phyloP scores from a whole-genome alignment of 1,140 invertebrate species.

The Marisa cornuarietis region DNA sequence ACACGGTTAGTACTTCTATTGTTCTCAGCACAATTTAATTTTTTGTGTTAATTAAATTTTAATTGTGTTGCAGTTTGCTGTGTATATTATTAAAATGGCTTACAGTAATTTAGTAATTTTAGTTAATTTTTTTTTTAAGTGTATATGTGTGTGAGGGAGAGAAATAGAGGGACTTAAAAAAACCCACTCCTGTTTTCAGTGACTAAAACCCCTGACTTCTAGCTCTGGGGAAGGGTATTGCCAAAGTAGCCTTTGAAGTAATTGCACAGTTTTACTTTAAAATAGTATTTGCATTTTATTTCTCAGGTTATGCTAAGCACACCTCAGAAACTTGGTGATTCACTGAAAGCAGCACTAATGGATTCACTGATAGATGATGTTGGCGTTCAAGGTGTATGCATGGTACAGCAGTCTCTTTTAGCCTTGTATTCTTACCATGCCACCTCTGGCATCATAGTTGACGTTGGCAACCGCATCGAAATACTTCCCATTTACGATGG shows the following conservation, averaged over 20 bases:
- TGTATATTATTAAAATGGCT: too few species aligned
- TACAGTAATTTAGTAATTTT: too few species aligned
- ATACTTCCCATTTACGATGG: slow-evolving; percentile 74
- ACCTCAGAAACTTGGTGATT: slow-evolving; percentile 67
- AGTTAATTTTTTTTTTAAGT: too few species aligned
- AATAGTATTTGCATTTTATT: not conserved
- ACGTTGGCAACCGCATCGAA: slow-evolving; percentile 74
- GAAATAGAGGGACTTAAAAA: too few species aligned
- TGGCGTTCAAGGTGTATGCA: slow-evolving; percentile 68
- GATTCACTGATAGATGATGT: slow-evolving; percentile 66
- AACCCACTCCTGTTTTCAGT: too few species aligned
- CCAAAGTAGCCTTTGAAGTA: too few species aligned
- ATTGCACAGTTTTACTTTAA: too few species aligned
- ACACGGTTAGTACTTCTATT: slow-evolving; percentile 54
- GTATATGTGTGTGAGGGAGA: too few species aligned
- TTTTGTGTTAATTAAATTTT: not conserved
- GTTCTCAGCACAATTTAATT: not conserved
- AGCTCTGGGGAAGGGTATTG: too few species aligned
- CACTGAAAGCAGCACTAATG: slow-evolving; percentile 64
- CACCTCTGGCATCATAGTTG: slow-evolving; percentile 74
- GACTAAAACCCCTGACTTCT: too few species aligned
- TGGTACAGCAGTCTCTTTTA: slow-evolving; percentile 72
- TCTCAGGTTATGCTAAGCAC: slow-evolving; percentile 66
- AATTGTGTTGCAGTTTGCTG: not conserved
- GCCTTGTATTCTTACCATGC: slow-evolving; percentile 74